Base-by-base conservation (phyloP, 1,140 invertebrate genomes). In the Diprion similis region DNA sequence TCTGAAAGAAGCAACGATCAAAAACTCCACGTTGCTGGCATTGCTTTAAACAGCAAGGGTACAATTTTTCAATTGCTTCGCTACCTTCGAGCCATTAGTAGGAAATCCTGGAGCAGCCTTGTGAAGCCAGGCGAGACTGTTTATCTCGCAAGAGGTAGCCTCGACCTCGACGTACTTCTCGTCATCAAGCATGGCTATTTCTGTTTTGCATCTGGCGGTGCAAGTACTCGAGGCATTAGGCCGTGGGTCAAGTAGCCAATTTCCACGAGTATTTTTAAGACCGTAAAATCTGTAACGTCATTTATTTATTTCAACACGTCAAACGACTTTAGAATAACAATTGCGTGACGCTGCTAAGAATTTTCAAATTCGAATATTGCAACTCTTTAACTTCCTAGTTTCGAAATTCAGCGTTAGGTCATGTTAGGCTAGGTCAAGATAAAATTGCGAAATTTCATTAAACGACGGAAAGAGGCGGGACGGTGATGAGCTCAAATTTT, bases 91-190 rank as follows among this genome's bases (percentile, higher is more conserved):
- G 37, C 92, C 91, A 75, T 91, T 88, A 8, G 95, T 82, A 18
- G 93, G 90, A 87, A 94, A 96, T 80, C 92, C 93, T 68, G 94
- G 94, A 46, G 94, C 89, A 46, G 89, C 85, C 78, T 89, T 90
- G 72, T 90, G 89, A 66, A 96, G 85, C 94, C 94, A 95, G 3
- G 83, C 79, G 59, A 90, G 81, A 72, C 74, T 80, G 8, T 73
- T 73, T 7, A 77, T 81, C 74, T 90, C 86, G 1, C 76, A 46
- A 18, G 76, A 71, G 0, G 68, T 0, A 1, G 72, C 24, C 47
- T 80, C 75, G 10, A 51, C 66, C 1, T 83, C 78, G 66, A 72
- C 67, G 37, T 82, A 71, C 77, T 82, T 86, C 19, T 83, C 81
- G 8, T 83, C 79, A 0, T 84, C 79, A 24, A 85, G 66, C 74